Percentiles rank a stretch among this genome's conserved stretches.
Conservation (phyloP, 2,797 vertebrate species). For the Pseudochaenichthys georgianus region DNA sequence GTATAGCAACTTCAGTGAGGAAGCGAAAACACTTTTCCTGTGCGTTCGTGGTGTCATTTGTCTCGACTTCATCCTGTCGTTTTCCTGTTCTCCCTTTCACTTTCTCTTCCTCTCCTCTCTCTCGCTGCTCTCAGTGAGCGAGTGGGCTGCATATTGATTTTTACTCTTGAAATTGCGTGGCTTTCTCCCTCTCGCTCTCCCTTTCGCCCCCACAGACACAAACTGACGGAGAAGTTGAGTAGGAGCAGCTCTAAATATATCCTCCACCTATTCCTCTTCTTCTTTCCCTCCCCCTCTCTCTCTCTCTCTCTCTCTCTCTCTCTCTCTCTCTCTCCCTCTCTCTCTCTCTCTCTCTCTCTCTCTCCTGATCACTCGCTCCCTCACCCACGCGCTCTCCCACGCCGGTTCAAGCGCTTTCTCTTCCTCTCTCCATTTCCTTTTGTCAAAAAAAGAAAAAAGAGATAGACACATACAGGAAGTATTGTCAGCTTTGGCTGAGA, state of each 20-base stretch:
- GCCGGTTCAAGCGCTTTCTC: slow-evolving; percentile 63
- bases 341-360: slow-evolving; percentile 14
- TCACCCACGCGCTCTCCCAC: slow-evolving; percentile 75
- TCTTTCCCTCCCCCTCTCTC: slow-evolving; percentile 13
- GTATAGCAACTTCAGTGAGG: not conserved
- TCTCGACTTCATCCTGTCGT: slow-evolving; percentile 50
- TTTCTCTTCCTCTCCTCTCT: slow-evolving; percentile 45
- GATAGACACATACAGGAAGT: slow-evolving; percentile 4
- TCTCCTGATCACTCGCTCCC: not conserved
- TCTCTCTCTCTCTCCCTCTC: slow-evolving; percentile 27
- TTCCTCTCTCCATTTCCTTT: slow-evolving; percentile 67
- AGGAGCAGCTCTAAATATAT: slow-evolving; percentile 84
- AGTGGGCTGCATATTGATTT: slow-evolving; percentile 83
- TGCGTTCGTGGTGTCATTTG: slow-evolving; percentile 11
- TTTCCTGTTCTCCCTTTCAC: slow-evolving; percentile 46
- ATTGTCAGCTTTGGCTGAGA: slow-evolving; percentile 44
- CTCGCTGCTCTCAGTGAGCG: slow-evolving; percentile 53
- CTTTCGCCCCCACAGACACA: slow-evolving; percentile 79
- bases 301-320: slow-evolving; percentile 23
- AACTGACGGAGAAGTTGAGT: slow-evolving; percentile 83
- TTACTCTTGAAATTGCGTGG: slow-evolving; percentile 72
- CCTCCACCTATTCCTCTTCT: slow-evolving; percentile 66
- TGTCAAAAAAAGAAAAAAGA: slow-evolving; percentile 32
- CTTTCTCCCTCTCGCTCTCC: slow-evolving; percentile 56
- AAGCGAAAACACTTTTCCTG: slow-evolving; percentile 33